Base-by-base conservation (phyloP, 2,113 vertebrate genomes). In the Phodopus roborovskii region DNA sequence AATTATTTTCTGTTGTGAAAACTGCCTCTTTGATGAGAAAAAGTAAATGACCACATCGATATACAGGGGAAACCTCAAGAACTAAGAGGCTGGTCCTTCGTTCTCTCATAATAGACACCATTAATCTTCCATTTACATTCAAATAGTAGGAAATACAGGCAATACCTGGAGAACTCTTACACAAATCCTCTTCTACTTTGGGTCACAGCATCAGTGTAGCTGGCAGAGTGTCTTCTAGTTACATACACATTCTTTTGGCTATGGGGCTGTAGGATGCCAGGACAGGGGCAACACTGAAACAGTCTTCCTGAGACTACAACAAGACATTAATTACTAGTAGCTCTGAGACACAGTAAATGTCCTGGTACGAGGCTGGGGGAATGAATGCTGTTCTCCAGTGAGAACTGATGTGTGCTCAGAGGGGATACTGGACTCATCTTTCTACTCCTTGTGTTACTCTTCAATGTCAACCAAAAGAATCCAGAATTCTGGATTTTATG, bases 211-310 rank as follows among this genome's bases (percentile, higher is more conserved):
- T 84, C 28, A 33, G 60, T 13, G 22, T 6, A 95, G 94, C 60
- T 95, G 64, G 96, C 94, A 96, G 68, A 75, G 96, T 78, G 33
- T 94, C 95, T 70, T 88, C 96, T 74, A 93, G 92, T 97, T 98
- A n/a, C 5, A 97, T 98, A 97, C 98, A 70, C 97, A 97, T 97
- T 64, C 39, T 0, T 20, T 94, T 97, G 84, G 19, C 75, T 94
- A 87, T 53, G 77, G 11, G 36, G 88, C 92, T 79, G 4, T 20
- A 45, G 62, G 88, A 24, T 48, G 95, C 33, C 77, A 83, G 50
- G 22, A 84, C 28, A 96, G 89, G 66, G 20, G 85, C 10, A 36
- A 64, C 39, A 91, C 45, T 95, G 86, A 88, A 97, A 83, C 33
- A 95, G 83, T 39, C 48, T 97, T 94, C 30, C 20, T 42, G 48